Conservation (phyloP, 1,140 invertebrate genomes). For the Drosophila novamexicana region DNA sequence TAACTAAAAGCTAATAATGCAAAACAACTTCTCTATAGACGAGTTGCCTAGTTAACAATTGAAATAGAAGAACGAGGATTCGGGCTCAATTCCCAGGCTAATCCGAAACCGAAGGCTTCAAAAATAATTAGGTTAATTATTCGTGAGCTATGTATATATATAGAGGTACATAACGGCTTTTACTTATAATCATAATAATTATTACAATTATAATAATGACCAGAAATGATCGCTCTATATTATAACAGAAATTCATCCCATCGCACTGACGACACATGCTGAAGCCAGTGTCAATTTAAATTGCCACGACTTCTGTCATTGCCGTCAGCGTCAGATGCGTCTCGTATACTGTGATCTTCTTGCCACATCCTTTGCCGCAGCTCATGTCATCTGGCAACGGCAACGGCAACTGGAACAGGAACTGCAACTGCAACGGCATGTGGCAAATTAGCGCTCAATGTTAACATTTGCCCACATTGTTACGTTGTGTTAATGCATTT, state of each 20-base stretch:
- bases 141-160: too few relatives aligned
- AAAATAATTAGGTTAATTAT: too few relatives aligned
- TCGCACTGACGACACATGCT: neutral
- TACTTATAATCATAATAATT: neutral
- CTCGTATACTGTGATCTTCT: neutral
- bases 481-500: slow-evolving; percentile 77
- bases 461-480: slow-evolving; percentile 79
- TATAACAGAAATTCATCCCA: too few relatives aligned
- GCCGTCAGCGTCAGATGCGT: slow-evolving; percentile 4
- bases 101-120: too few relatives aligned
- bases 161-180: too few relatives aligned
- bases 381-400: slow-evolving; percentile 1
- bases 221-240: too few relatives aligned
- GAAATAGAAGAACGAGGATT: too few relatives aligned
- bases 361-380: neutral
- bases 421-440: slow-evolving; percentile 36
- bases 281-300: slow-evolving; percentile 21
- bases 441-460: slow-evolving; percentile 78
- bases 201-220: neutral
- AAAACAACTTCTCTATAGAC: too few relatives aligned
- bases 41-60: too few relatives aligned
- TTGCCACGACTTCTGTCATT: slow-evolving; percentile 27
- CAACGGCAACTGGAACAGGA: slow-evolving; percentile 19
- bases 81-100: too few relatives aligned
- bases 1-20: too few relatives aligned